These are phyloP conservation scores for Agelaius tricolor DNA, from an alignment of 2,113 vertebrate genomes.

Conservation along the genomic window DNA sequence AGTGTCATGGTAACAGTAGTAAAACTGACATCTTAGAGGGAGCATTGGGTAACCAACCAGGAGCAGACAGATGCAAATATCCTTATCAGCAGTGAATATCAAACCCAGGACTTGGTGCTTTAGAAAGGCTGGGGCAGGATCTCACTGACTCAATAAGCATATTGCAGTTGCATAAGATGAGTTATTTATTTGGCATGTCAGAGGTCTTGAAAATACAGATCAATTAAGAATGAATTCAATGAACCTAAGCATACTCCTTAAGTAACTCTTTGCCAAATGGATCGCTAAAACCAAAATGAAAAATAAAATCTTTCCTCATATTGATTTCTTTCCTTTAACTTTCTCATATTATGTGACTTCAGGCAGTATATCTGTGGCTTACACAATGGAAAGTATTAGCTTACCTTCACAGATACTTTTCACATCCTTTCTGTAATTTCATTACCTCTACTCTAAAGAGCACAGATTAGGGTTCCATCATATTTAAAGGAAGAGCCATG, in stretches of 20 bases:
- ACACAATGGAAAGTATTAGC: constrained; percentile 63
- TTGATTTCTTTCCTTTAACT: constrained; percentile 54
- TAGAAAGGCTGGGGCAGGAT: neutral
- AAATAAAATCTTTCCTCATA: constrained; percentile 59
- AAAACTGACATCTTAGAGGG: neutral
- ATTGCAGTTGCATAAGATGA: neutral
- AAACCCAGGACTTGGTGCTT: neutral
- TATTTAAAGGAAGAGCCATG: constrained; percentile 43
- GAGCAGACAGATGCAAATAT: neutral
- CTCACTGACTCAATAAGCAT: neutral
- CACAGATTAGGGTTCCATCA: constrained; percentile 56
- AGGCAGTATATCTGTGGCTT: constrained; percentile 54
- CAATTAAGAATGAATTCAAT: constrained; percentile 2
- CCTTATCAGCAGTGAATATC: neutral
- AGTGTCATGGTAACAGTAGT: neutral
- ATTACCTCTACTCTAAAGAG: constrained; percentile 59
- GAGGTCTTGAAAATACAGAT: neutral
- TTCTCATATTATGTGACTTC: constrained; percentile 61
- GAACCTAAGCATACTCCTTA: neutral
- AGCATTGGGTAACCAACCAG: neutral
- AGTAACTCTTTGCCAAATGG: constrained; percentile 42
- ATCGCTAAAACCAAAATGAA: constrained; percentile 36
- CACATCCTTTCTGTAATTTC: constrained; percentile 70
- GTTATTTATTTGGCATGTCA: neutral
- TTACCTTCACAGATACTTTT: constrained; percentile 68